Evolutionary conservation across 2,113 vertebrate genomes (phyloP).

Genomic region (Rhinichthys klamathensis): DNA sequence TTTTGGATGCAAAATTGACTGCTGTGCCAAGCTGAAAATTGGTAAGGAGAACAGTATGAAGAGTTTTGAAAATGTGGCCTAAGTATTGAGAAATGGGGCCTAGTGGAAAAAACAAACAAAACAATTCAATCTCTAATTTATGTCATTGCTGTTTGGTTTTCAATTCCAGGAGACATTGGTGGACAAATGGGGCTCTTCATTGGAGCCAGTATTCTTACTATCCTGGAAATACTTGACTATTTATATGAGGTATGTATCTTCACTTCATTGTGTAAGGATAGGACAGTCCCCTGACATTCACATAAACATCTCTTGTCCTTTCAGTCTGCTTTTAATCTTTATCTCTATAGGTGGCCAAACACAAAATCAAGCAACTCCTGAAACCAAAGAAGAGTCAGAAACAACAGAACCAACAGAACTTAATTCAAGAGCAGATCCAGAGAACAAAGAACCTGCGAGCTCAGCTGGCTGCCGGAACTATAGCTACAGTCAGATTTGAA

Average conservation of each 20-base stretch:
- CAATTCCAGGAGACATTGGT: slow-evolving; percentile 75
- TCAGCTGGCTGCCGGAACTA: slow-evolving; percentile 70
- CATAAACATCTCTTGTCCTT: background rate
- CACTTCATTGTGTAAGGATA: background rate
- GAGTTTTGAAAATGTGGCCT: too few relatives aligned
- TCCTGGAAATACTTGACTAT: slow-evolving; percentile 78
- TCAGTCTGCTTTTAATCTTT: background rate
- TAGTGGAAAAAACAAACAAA: too few relatives aligned
- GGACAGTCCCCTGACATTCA: background rate
- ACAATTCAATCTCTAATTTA: background rate
- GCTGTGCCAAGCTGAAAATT: too few relatives aligned
- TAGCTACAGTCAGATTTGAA: slow-evolving; percentile 89
- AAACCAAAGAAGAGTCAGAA: slow-evolving; percentile 80
- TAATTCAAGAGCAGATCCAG: slow-evolving; percentile 71
- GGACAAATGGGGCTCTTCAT: slow-evolving; percentile 81
- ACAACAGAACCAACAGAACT: slow-evolving; percentile 61
- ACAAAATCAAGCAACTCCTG: slow-evolving; percentile 81
- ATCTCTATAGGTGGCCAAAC: slow-evolving; percentile 81
- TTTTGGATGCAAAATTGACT: too few relatives aligned
- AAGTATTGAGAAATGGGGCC: too few relatives aligned
- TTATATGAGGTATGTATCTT: slow-evolving; percentile 77
- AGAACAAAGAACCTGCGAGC: slow-evolving; percentile 51
- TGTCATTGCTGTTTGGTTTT: slow-evolving; percentile 9
- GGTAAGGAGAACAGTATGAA: too few relatives aligned
- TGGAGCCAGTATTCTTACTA: slow-evolving; percentile 78